These are phyloP conservation scores for Mya arenaria DNA, from an alignment of 1,140 invertebrate species.

Conservation along the genomic window DNA sequence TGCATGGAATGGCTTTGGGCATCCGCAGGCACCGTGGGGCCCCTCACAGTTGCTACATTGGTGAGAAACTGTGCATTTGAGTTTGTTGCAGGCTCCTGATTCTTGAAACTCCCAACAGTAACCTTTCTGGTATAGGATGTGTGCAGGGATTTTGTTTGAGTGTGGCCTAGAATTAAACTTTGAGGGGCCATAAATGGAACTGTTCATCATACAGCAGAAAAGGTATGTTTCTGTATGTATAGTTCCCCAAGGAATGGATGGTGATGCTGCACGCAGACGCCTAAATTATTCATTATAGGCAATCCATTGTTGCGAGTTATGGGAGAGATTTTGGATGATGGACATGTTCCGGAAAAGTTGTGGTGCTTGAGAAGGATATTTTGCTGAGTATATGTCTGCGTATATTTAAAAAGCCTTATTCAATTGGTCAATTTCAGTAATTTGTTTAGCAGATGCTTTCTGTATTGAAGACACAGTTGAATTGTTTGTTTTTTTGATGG, in stretches of 20 bases:
- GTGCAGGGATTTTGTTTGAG: neutral
- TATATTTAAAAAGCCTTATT: constrained; percentile 16
- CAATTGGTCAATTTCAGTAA: neutral
- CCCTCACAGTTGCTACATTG: constrained; percentile 20
- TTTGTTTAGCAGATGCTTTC: neutral
- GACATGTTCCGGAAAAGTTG: constrained; percentile 7
- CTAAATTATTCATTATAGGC: constrained; percentile 3
- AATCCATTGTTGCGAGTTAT: neutral
- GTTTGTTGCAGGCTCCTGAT: neutral
- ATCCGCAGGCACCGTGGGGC: too few relatives aligned
- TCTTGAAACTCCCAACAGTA: constrained; percentile 18
- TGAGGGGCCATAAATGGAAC: neutral
- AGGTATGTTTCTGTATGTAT: constrained; percentile 21
- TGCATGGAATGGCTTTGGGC: too few relatives aligned
- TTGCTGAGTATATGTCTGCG: neutral
- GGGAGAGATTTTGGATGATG: neutral
- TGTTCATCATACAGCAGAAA: neutral
- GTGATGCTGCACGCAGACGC: neutral
- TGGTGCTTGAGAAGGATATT: neutral
- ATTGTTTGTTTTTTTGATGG: neutral
- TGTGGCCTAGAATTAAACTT: too few relatives aligned
- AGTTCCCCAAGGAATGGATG: neutral
- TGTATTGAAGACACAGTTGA: neutral
- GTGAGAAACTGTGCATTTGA: neutral
- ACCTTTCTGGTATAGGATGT: neutral